Evolutionary conservation across 2,888 invertebrate genomes (phyloP).

Genomic region (Microctonus hyperodae): DNA sequence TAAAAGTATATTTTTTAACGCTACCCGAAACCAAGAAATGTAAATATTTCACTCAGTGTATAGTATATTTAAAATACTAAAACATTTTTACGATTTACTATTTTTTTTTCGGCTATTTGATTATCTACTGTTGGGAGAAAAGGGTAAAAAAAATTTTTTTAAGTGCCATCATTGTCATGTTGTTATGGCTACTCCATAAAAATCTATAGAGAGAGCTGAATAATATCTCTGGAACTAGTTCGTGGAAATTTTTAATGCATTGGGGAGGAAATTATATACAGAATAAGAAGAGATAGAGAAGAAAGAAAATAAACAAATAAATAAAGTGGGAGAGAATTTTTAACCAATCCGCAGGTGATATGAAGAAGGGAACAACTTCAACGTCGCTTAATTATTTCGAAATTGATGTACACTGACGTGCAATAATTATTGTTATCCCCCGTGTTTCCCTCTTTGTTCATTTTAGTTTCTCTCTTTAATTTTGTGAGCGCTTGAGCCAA

Average conservation of each 20-base stretch:
- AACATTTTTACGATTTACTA: background rate
- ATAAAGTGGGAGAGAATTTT: slow-evolving; percentile 23
- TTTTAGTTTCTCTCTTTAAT: slow-evolving; percentile 34
- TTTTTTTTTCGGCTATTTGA: background rate
- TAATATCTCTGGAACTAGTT: slow-evolving; percentile 9
- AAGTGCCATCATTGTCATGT: background rate
- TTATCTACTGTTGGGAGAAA: background rate
- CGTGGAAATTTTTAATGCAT: slow-evolving; percentile 21
- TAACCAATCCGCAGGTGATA: slow-evolving; percentile 39
- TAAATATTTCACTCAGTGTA: background rate
- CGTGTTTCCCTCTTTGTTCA: slow-evolving; percentile 29
- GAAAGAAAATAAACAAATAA: slow-evolving; percentile 9
- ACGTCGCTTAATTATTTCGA: slow-evolving; percentile 51
- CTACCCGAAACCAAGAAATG: background rate
- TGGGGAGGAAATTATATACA: slow-evolving; percentile 4
- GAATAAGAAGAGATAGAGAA: slow-evolving; percentile 21
- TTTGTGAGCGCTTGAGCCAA: slow-evolving; percentile 26
- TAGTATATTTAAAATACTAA: background rate
- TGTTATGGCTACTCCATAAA: background rate
- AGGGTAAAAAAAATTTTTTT: background rate
- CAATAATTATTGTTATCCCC: slow-evolving; percentile 53
- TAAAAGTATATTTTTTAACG: too few relatives aligned
- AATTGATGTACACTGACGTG: slow-evolving; percentile 57
- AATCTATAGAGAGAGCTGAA: background rate
- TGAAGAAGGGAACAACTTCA: slow-evolving; percentile 30